Evolutionary conservation across 1,140 invertebrate species (phyloP).

Genomic region (Pseudomyrmex pallidus): DNA sequence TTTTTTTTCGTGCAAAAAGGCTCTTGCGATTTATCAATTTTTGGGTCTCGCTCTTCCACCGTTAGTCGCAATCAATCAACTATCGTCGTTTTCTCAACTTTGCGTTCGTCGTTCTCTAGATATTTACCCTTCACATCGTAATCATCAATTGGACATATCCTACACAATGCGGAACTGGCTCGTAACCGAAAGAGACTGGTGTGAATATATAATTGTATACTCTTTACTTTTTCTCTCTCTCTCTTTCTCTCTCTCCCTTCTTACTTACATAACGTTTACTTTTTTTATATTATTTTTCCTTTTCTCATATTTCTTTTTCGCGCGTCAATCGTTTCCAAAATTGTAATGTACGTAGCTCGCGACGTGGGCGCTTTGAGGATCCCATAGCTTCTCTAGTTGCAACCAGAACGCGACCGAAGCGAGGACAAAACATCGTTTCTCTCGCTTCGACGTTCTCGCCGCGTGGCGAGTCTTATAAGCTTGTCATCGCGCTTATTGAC

Average conservation of each 20-base stretch:
- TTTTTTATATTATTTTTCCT: conserved; percentile 36
- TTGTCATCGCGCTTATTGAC: conserved; percentile 65
- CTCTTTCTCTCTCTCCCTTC: conserved; percentile 29
- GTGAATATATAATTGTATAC: conserved; percentile 67
- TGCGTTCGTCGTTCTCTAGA: conserved; percentile 42
- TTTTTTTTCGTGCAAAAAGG: conserved; percentile 65
- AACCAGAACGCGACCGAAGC: conserved; percentile 39
- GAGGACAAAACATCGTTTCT: background rate
- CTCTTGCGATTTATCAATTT: conserved; percentile 69
- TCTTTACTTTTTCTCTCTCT: conserved; percentile 60
- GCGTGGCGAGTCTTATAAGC: conserved; percentile 40
- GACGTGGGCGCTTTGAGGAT: conserved; percentile 72
- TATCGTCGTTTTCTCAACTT: conserved; percentile 54
- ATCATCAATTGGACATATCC: conserved; percentile 74
- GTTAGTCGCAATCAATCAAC: conserved; percentile 74
- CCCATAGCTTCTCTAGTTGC: conserved; percentile 64
- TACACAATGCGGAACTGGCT: conserved; percentile 84
- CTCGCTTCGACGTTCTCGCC: background rate
- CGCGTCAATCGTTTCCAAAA: conserved; percentile 68
- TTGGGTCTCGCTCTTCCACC: conserved; percentile 65
- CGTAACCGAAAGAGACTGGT: conserved; percentile 84
- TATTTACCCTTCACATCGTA: conserved; percentile 70
- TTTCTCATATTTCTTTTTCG: conserved; percentile 49
- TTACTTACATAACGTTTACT: conserved; percentile 52
- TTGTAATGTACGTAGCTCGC: conserved; percentile 69